Base-by-base conservation (phyloP, 2,113 vertebrate species). In the Campylorhamphus procurvoides region DNA sequence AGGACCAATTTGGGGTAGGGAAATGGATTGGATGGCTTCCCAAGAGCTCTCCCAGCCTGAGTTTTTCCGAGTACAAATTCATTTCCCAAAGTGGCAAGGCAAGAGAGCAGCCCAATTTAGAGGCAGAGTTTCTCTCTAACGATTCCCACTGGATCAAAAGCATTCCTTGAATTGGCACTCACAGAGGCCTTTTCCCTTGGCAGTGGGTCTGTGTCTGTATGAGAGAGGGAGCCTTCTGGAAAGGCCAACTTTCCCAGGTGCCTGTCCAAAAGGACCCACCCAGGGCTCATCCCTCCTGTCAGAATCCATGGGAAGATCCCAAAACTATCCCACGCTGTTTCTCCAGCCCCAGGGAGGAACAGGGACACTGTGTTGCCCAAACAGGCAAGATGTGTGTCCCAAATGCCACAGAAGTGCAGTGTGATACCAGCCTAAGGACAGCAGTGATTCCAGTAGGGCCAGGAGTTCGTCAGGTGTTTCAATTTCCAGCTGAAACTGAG, bases 51-150 rank as follows among this genome's bases (percentile, higher is more conserved):
- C 86, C 76, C 80, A 94, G 93, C 64, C 86, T 42, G 86, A 50
- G 40, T 87, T 96, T 92, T 97, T 97, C 95, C 40, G 1, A 93
- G 84, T 47, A 89, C 83, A 89, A 89, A 94, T 95, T 94, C 80
- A 95, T 95, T 96, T 96, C 96, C 95, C 95, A 94, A 93, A 93
- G 95, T 87, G 91, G 94, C 68, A 92, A 94, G 55, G 88, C 90
- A 89, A 86, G 92, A 90, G 86, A 80, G 47, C 76, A 67, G 86
- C 89, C 90, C 76, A 25, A 59, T 86, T 96, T 89, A 93, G 89
- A 94, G 89, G 60, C 85, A 80, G 76, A 80, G 68, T 86, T 95
- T 90, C 90, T 92, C 58, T 58, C 75, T 53, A 37, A 69, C 7
- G 50, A 84, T 93, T 96, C 92, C 92, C 89, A 69, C 52, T 9